Evolutionary conservation across 2,888 invertebrate species (phyloP), one percentile per base, ranked within the genome.

Genomic region (Xylota segnis): DNA sequence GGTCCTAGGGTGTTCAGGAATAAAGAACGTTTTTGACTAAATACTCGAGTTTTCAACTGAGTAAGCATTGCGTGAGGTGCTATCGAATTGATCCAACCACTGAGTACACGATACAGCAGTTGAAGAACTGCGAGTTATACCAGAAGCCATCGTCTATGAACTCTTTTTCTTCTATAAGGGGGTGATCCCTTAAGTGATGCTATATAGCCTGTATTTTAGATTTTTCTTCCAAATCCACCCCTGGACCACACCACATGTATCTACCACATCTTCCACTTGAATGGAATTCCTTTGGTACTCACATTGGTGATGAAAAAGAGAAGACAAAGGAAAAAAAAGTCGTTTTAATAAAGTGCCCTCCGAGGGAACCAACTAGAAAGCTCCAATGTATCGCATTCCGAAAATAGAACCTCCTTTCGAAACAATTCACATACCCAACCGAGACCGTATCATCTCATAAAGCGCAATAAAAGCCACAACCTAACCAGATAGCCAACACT

Each of bases 311-410:
- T 3, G 3, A 37, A 5, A 5, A 5, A 43, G 2, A 61, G 23
- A 23, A 1, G 3, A 37, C 3, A 5, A 5, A 43, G 2, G 43
- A 14, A 40, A 7, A 18, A 6, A 6, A 40, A 65, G 56, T 23
- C n/a, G 5, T 45, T 56, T 27, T 10, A 16, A 43, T 23, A 40
- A 59, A 76, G 29, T 68, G 59, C 16, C 59, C 66, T 43, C 76
- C 6, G 5, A 40, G 50, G 29, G 32, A 40, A 59, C 12, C 58
- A 18, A 16, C 34, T n/a, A 54, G 43, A 47, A 5, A 32, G 14
- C n/a, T 56, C 27, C 14, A 56, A 65, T 45, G 34, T 23, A 54
- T n/a, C n/a, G n/a, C n/a, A n/a, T 56, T 47, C 65, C 18, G n/a
- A 34, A 54, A 54, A 18, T 16, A 29, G 12, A 32, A 72, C 54